Evolutionary conservation across 2,888 invertebrate species (phyloP).

Genomic region (Lepidochitona cinerea): DNA sequence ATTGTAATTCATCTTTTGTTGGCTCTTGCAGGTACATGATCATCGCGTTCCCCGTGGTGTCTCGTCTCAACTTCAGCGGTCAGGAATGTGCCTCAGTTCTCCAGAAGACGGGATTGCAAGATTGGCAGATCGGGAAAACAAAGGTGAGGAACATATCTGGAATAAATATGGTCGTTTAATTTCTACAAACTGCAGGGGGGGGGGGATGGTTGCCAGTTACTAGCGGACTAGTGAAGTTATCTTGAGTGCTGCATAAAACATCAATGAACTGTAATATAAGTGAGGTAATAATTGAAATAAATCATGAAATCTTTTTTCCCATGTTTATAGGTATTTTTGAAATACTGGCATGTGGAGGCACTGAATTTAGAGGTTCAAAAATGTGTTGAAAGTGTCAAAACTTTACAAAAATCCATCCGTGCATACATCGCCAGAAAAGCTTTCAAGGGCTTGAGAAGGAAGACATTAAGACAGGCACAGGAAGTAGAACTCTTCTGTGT

Average conservation of each 20-base stretch:
- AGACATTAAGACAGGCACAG: slow-evolving; percentile 22
- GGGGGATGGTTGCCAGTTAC: no score
- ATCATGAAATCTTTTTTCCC: no score
- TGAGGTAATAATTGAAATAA: no score
- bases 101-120: slow-evolving; percentile 33
- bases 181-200: no score
- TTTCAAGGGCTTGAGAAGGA: slow-evolving; percentile 16
- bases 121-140: slow-evolving; percentile 47
- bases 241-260: no score
- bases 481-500: slow-evolving; percentile 22
- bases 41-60: slow-evolving; percentile 18
- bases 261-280: no score
- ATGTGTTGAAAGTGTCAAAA: slow-evolving; percentile 33
- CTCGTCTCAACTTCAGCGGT: slow-evolving; percentile 8
- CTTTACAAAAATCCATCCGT: slow-evolving; percentile 46
- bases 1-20: neutral
- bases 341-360: slow-evolving; percentile 59
- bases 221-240: no score
- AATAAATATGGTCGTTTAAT: no score
- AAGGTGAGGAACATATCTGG: slow-evolving; percentile 50
- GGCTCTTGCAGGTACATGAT: slow-evolving; percentile 19
- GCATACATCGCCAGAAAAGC: slow-evolving; percentile 39
- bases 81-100: slow-evolving; percentile 29
- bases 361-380: slow-evolving; percentile 47
- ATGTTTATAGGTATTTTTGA: slow-evolving; percentile 55